phyloP scores from a whole-genome alignment of 2,888 invertebrate genomes.

The Chrysomela aeneicollis region DNA sequence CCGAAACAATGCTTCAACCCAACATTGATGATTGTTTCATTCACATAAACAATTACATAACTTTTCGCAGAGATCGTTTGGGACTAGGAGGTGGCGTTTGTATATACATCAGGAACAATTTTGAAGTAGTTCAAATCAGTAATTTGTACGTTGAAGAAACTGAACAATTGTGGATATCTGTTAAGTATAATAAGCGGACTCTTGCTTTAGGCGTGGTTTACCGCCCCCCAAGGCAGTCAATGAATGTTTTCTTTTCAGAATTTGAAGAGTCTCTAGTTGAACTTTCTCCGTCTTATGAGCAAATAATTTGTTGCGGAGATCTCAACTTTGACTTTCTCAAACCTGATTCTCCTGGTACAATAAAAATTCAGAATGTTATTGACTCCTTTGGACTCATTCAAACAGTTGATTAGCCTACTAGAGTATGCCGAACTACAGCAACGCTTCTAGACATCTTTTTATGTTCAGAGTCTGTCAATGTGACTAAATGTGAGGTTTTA shows the following conservation, averaged over 20 bases:
- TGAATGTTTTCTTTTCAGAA: neutral
- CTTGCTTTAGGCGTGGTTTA: constrained; percentile 5
- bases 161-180: neutral
- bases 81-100: neutral
- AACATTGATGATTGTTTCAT: too few relatives aligned
- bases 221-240: neutral
- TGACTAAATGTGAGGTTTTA: neutral
- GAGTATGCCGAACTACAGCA: neutral
- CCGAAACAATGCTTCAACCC: too few relatives aligned
- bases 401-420: neutral
- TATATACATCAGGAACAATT: neutral
- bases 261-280: neutral
- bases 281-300: too few relatives aligned
- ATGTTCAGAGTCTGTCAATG: neutral
- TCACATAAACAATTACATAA: too few relatives aligned
- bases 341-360: neutral
- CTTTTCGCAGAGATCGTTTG: too few relatives aligned
- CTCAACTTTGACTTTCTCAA: neutral
- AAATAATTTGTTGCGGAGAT: too few relatives aligned
- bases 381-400: neutral
- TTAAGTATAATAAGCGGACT: neutral
- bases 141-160: neutral
- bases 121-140: neutral
- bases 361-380: neutral
- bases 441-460: neutral